Evolutionary conservation across 2,888 invertebrate species (phyloP).

Genomic region (Emmelina monodactyla): DNA sequence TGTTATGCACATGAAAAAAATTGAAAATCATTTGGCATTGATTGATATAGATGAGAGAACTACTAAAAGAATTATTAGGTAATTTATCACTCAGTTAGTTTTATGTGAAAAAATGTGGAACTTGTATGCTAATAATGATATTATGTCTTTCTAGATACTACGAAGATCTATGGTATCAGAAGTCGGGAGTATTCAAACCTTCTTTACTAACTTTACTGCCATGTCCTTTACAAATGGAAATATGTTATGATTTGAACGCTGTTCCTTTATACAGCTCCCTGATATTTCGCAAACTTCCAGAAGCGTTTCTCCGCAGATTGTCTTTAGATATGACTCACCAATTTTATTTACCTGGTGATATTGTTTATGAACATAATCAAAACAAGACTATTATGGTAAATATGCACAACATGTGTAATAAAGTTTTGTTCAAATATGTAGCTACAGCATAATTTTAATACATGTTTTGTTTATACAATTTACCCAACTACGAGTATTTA

Average conservation of each 20-base stretch:
- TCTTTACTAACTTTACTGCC: conserved; percentile 47
- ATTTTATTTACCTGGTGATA: conserved; percentile 59
- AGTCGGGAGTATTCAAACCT: conserved; percentile 55
- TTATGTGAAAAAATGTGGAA: too few relatives aligned
- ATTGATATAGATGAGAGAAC: conserved; percentile 49
- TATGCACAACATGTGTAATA: not conserved
- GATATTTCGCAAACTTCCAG: conserved; percentile 58
- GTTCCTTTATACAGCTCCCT: conserved; percentile 57
- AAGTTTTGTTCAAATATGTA: not conserved
- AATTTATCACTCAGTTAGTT: too few relatives aligned
- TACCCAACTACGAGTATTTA: too few relatives aligned
- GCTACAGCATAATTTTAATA: not conserved
- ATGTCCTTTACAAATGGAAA: conserved; percentile 57
- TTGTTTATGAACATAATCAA: conserved; percentile 55
- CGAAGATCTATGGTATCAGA: conserved; percentile 60
- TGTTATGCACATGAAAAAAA: conserved; percentile 45
- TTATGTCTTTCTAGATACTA: conserved; percentile 46
- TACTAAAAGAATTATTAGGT: conserved; percentile 48
- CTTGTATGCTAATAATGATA: too few relatives aligned
- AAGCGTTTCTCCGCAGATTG: conserved; percentile 57
- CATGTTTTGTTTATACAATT: not conserved
- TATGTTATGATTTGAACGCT: conserved; percentile 58
- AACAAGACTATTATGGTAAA: conserved; percentile 61
- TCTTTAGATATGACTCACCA: conserved; percentile 59
- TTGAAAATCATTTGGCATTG: conserved; percentile 44